phyloP scores from a whole-genome alignment of 1,140 invertebrate genomes.

The Subanguina moxae region DNA sequence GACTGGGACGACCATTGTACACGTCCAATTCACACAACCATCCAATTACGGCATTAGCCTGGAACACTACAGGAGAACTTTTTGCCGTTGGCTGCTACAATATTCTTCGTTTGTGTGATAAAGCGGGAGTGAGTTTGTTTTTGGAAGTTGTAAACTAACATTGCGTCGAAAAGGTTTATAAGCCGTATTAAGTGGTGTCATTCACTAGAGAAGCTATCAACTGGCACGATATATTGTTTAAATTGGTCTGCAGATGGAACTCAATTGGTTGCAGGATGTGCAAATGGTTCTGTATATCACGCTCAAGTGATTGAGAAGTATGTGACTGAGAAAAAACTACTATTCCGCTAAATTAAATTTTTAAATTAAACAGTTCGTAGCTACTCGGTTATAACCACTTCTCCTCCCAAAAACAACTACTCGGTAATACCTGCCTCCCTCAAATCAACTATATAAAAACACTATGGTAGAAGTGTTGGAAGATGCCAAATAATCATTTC shows the following conservation, averaged over 20 bases:
- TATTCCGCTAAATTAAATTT: too few relatives aligned
- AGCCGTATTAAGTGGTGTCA: constrained; percentile 78
- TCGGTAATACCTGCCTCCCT: too few relatives aligned
- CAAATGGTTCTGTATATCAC: constrained; percentile 81
- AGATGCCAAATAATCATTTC: too few relatives aligned
- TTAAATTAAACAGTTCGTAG: too few relatives aligned
- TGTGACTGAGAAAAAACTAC: constrained; percentile 17
- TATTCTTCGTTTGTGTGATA: constrained; percentile 83
- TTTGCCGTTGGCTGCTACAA: constrained; percentile 91
- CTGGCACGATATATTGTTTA: constrained; percentile 79
- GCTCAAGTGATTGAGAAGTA: constrained; percentile 85
- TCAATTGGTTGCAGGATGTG: constrained; percentile 85
- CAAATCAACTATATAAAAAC: too few relatives aligned
- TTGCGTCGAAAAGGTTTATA: neutral
- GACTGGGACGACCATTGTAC: constrained; percentile 78
- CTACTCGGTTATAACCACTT: too few relatives aligned
- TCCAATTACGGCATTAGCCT: constrained; percentile 82
- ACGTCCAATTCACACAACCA: constrained; percentile 76
- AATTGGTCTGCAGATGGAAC: constrained; percentile 92
- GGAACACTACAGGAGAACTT: constrained; percentile 81
- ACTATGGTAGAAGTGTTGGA: too few relatives aligned
- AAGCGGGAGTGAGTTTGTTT: constrained; percentile 73
- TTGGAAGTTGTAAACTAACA: constrained; percentile 3
- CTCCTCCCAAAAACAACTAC: too few relatives aligned
- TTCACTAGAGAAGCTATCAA: constrained; percentile 77